A percentile compares a stretch with the other conserved stretches of the same genome.
These are phyloP conservation scores for Drosophila pachea DNA, from an alignment of 1,140 invertebrate genomes.

Conservation along the genomic window DNA sequence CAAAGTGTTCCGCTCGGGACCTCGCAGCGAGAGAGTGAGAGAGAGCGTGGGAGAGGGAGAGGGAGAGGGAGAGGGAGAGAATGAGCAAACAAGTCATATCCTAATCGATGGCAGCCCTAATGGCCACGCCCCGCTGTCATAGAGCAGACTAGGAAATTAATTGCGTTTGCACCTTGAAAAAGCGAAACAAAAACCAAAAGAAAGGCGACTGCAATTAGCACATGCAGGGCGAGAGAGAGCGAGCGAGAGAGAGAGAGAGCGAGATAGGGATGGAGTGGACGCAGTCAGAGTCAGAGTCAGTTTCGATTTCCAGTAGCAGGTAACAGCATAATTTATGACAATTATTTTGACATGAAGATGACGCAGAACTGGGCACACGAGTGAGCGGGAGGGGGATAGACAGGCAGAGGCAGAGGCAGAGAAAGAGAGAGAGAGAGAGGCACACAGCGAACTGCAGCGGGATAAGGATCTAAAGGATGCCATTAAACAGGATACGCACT, in stretches of 20 bases:
- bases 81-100: conserved; percentile 17
- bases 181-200: conserved; percentile 14
- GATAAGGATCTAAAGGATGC: conserved; percentile 44
- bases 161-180: conserved; percentile 50
- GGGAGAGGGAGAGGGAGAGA: not conserved
- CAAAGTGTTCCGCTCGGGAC: conserved; percentile 40
- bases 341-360: conserved; percentile 64
- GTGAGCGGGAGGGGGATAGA: not conserved
- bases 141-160: conserved; percentile 27
- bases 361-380: conserved; percentile 37
- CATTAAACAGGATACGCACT: conserved; percentile 52
- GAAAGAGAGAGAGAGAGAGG: not conserved
- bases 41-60: too few species aligned
- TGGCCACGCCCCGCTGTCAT: conserved; percentile 16
- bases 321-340: conserved; percentile 60
- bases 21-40: too few species aligned
- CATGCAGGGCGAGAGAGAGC: conserved; percentile 13
- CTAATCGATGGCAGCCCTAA: conserved; percentile 28
- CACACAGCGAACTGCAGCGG: not conserved
- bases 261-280: conserved; percentile 1
- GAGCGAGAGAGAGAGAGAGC: not conserved
- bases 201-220: conserved; percentile 50
- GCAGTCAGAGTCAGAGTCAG: not conserved
- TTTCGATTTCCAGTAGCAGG: conserved; percentile 56
- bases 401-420: not conserved